These are phyloP conservation scores for Echinops telfairi DNA, from an alignment of 2,113 vertebrate species.

Conservation along the genomic window DNA sequence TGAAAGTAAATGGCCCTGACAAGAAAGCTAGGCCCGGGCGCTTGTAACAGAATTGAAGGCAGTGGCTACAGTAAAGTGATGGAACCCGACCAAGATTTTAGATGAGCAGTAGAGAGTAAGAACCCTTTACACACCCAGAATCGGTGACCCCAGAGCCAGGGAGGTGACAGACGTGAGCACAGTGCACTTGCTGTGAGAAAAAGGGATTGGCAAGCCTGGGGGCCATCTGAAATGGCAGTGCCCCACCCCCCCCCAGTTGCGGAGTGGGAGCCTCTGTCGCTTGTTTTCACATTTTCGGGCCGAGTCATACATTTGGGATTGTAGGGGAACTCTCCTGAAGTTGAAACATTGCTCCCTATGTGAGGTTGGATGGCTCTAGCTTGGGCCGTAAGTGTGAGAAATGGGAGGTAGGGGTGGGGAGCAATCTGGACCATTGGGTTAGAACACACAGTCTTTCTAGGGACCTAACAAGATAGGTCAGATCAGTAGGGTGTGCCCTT, in stretches of 20 bases:
- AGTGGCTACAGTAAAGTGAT: neutral
- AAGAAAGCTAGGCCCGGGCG: neutral
- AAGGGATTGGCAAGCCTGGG: no score
- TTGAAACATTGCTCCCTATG: neutral
- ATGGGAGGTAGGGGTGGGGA: neutral
- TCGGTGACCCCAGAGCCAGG: accelerated
- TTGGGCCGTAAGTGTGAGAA: neutral
- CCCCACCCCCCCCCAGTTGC: accelerated
- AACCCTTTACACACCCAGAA: accelerated
- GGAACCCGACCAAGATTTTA: neutral
- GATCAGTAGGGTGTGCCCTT: neutral
- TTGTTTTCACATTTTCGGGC: neutral
- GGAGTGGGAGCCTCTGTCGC: neutral
- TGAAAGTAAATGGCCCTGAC: neutral
- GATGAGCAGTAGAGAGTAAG: neutral
- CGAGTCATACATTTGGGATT: neutral
- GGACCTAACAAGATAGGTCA: neutral
- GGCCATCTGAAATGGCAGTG: neutral
- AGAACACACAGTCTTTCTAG: neutral
- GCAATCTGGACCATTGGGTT: neutral
- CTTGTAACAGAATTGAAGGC: neutral
- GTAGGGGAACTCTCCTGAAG: neutral
- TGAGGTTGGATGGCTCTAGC: neutral
- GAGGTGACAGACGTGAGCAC: accelerated
- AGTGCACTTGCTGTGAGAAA: accelerated